These are phyloP conservation scores for Mechanitis messenoides DNA, from an alignment of 2,888 invertebrate species.

Conservation along the genomic window DNA sequence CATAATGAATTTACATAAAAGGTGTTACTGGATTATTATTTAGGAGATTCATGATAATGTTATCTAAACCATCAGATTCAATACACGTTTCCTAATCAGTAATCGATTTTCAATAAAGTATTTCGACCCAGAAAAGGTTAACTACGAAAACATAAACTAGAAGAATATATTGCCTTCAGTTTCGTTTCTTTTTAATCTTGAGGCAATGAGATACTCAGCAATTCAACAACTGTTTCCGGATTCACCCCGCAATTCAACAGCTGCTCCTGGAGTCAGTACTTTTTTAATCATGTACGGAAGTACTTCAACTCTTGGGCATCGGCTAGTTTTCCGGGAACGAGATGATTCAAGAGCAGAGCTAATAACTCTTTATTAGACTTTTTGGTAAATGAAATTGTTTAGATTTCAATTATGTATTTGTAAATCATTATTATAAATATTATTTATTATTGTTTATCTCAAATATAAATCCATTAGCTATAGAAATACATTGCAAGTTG, in stretches of 20 bases:
- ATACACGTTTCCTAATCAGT: neutral
- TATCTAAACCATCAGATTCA: too few relatives aligned
- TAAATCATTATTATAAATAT: too few relatives aligned
- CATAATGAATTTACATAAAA: too few relatives aligned
- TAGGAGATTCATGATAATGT: too few relatives aligned
- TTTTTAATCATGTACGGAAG: conserved; percentile 26
- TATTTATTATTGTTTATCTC: too few relatives aligned
- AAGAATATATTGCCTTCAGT: conserved; percentile 1
- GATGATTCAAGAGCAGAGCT: conserved; percentile 4
- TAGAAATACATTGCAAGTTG: too few relatives aligned
- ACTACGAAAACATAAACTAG: neutral
- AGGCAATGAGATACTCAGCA: conserved; percentile 4
- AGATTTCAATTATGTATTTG: too few relatives aligned
- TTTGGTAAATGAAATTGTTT: too few relatives aligned
- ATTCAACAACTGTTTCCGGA: conserved; percentile 20
- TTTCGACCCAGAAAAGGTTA: conserved; percentile 1
- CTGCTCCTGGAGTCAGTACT: conserved; percentile 27
- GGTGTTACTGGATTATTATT: too few relatives aligned
- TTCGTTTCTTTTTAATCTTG: conserved; percentile 3
- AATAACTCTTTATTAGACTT: neutral
- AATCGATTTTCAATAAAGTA: neutral
- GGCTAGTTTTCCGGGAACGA: conserved; percentile 15
- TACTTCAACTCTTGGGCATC: conserved; percentile 25
- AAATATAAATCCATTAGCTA: too few relatives aligned
- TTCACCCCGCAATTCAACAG: conserved; percentile 22